Percentiles rank a stretch among this genome's conserved stretches.
Evolutionary conservation across 2,797 vertebrate species (phyloP).

Genomic region (Chloroceryle amazona): DNA sequence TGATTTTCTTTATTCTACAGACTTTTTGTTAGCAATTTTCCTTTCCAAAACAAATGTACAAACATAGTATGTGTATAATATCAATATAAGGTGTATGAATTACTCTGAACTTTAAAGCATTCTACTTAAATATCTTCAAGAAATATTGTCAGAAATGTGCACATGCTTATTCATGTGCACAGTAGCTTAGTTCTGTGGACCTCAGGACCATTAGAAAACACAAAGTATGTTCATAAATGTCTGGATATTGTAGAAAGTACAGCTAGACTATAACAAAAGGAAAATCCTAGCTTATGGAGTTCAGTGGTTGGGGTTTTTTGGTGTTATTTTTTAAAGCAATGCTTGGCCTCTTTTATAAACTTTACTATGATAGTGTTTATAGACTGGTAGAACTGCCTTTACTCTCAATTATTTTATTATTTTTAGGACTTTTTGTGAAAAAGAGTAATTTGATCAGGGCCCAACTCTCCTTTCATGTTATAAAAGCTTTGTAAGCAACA

Average conservation of each 20-base stretch:
- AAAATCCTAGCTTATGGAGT: not conserved
- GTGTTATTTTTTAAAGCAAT: not conserved
- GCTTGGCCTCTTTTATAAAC: not conserved
- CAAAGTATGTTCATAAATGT: not conserved
- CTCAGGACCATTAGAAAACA: not conserved
- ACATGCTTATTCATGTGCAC: not conserved
- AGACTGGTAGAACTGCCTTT: not conserved
- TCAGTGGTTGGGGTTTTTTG: not conserved
- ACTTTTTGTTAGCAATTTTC: not conserved
- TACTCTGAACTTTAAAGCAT: not conserved
- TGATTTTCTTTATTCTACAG: not conserved
- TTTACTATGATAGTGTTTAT: not conserved
- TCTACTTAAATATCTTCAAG: not conserved
- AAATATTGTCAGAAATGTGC: not conserved
- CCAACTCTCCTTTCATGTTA: not conserved
- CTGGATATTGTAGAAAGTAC: not conserved
- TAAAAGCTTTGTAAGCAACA: not conserved
- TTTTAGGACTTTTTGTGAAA: not conserved
- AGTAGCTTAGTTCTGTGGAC: not conserved
- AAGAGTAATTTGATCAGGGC: not conserved
- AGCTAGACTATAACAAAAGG: not conserved
- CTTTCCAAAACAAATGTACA: not conserved
- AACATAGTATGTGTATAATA: not conserved
- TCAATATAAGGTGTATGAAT: accelerated
- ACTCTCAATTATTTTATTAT: not conserved